Evolutionary conservation across 1,140 invertebrate genomes (phyloP), one percentile per base, ranked within the genome.

Genomic region (Phenacoccus solenopsis): DNA sequence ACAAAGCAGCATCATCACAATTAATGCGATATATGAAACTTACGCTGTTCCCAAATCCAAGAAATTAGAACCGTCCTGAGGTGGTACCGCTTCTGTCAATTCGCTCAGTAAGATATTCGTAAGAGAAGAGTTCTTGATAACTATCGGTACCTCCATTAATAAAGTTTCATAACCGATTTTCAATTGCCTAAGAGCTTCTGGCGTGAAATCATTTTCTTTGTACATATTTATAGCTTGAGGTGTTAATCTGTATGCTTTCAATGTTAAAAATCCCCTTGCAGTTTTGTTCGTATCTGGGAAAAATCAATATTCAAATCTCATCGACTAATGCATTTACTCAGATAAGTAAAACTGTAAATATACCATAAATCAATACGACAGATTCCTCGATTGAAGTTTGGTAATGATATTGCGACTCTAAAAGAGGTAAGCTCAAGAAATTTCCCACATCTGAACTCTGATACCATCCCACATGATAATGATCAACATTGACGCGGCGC

Each of bases 391-490:
- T 98, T 32, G 93, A 96, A 56, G 91, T 94, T 80, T 99, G 97
- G 78, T 99, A 99, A 77, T 96, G 94, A 77, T 92, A 98, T 80
- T 99, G 96, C 0, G 96, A 98, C 76, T 98, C 95, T 9, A 98
- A 79, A 1, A 98, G 81, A 0, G 93, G 90, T 73, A 94, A 84
- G 75, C 90, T 96, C 73, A 98, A 83, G 76, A 97, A 98, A 76
- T 96, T 95, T 4, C 96, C 96, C 75, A 98, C 95, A 80, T 96
- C 94, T 64, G 95, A 94, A 80, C 94, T 97, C 79, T 98, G 96
- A 78, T 99, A 99, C 96, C 97, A 99, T 73, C 97, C 97, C 64
- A 99, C 96, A 79, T 98, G 94, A 72, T 98, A 90, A 81, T 99
- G 96, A 81, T 99, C 97, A 70, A 99, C 94, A 80, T 99, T 99